These are phyloP conservation scores for Malthinus seriepunctatus DNA, from an alignment of 2,888 invertebrate genomes.

Conservation along the genomic window DNA sequence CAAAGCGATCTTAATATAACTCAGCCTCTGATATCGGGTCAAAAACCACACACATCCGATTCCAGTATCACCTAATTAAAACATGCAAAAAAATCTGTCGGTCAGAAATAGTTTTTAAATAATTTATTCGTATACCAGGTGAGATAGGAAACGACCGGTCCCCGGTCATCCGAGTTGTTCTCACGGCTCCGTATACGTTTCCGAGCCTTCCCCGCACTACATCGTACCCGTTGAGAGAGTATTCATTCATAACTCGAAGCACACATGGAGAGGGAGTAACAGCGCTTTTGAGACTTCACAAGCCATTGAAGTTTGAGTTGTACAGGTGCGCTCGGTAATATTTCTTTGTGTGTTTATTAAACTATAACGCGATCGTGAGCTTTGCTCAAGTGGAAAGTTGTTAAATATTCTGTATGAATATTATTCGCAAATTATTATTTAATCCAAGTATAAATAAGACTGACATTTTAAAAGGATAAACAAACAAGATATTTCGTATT, in stretches of 20 bases:
- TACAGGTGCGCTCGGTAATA: conserved; percentile 40
- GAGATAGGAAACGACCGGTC: conserved; percentile 24
- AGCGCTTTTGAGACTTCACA: conserved; percentile 40
- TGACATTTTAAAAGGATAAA: too few relatives aligned
- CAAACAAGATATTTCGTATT: too few relatives aligned
- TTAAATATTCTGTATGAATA: background rate
- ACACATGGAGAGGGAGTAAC: conserved; percentile 43
- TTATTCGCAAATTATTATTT: too few relatives aligned
- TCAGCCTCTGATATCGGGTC: conserved; percentile 11
- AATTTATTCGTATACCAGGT: conserved; percentile 32
- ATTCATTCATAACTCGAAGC: conserved; percentile 58
- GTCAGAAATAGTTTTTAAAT: conserved; percentile 20
- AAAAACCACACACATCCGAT: conserved; percentile 23
- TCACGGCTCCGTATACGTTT: conserved; percentile 31
- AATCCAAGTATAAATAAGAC: too few relatives aligned
- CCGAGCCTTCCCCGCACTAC: conserved; percentile 16
- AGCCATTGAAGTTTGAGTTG: conserved; percentile 40
- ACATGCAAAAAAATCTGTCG: conserved; percentile 11
- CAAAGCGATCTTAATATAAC: background rate
- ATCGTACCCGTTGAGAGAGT: conserved; percentile 50
- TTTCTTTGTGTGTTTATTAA: conserved; percentile 25
- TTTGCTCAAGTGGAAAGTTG: conserved; percentile 6
- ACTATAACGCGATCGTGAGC: conserved; percentile 7
- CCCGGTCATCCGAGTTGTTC: conserved; percentile 32
- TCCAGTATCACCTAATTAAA: conserved; percentile 22